Conservation (phyloP, 1,140 invertebrate species). For the Apis dorsata region DNA sequence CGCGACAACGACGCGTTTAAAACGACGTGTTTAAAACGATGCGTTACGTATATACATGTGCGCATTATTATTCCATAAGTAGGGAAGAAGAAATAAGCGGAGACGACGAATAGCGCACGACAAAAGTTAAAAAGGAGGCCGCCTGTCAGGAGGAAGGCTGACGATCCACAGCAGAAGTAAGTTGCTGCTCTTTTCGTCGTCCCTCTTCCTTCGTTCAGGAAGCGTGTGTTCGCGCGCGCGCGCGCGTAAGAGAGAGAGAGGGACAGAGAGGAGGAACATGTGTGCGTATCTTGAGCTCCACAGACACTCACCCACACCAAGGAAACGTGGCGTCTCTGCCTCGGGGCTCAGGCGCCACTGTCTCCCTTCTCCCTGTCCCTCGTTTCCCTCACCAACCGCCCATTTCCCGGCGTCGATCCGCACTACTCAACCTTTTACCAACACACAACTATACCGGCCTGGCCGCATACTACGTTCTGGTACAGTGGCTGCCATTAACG, state of each 20-base stretch:
- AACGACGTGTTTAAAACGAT: not conserved
- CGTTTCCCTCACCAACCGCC: conserved; percentile 47
- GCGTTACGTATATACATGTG: not conserved
- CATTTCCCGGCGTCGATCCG: conserved; percentile 49
- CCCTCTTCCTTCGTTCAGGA: not conserved
- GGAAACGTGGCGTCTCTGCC: conserved; percentile 63
- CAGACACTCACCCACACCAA: conserved; percentile 35
- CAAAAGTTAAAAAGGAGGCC: conserved; percentile 40
- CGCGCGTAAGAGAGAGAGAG: no score
- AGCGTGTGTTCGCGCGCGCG: not conserved
- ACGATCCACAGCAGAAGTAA: conserved; percentile 34
- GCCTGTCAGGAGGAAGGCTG: conserved; percentile 27
- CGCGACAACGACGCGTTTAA: not conserved
- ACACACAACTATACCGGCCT: conserved; percentile 50
- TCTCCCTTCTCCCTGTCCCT: conserved; percentile 47
- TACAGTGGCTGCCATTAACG: conserved; percentile 49
- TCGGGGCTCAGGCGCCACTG: conserved; percentile 69
- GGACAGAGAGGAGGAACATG: not conserved
- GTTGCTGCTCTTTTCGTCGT: conserved; percentile 37
- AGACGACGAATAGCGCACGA: conserved; percentile 27
- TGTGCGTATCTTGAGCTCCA: conserved; percentile 8
- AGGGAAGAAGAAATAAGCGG: conserved; percentile 17
- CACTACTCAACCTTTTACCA: conserved; percentile 60
- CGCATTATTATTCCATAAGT: not conserved
- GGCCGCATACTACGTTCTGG: conserved; percentile 42